phyloP scores from a whole-genome alignment of 2,888 invertebrate species.

The Oasisia sp. region DNA sequence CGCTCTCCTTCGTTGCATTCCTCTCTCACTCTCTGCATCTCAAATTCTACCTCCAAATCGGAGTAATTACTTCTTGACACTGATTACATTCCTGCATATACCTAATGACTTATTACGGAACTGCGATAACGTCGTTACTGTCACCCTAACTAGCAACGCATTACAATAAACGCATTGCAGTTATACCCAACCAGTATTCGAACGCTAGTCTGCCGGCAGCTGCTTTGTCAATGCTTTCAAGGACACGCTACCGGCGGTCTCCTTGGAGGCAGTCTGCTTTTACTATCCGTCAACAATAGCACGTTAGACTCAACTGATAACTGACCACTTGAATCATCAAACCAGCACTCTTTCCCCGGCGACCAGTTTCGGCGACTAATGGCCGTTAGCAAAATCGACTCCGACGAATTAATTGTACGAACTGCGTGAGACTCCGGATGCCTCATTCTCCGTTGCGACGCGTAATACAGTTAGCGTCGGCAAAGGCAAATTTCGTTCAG shows the following conservation, averaged over 20 bases:
- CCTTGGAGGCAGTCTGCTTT: not conserved
- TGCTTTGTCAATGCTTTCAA: not conserved
- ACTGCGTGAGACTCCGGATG: not conserved
- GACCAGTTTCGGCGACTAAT: not conserved
- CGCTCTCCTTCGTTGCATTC: not conserved
- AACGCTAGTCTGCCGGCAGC: not conserved
- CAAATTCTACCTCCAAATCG: not conserved
- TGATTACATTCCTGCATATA: not conserved
- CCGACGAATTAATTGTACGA: not conserved
- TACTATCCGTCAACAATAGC: not conserved
- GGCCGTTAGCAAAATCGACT: not conserved
- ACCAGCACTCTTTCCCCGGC: not conserved
- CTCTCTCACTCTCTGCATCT: not conserved
- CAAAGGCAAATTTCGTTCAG: not conserved
- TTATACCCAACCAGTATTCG: not conserved
- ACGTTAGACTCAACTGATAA: not conserved
- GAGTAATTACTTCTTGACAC: too few relatives aligned
- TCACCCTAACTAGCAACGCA: not conserved
- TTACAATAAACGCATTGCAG: not conserved
- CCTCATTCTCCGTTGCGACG: not conserved
- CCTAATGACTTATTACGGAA: not conserved
- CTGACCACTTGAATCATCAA: slow-evolving; percentile 3
- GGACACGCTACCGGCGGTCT: not conserved
- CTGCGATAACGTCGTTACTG: not conserved
- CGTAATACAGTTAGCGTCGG: not conserved